These are phyloP conservation scores for Apostichopus californicus DNA, from an alignment of 35 echinoderm and acorn worm genomes.

Conservation along the genomic window DNA sequence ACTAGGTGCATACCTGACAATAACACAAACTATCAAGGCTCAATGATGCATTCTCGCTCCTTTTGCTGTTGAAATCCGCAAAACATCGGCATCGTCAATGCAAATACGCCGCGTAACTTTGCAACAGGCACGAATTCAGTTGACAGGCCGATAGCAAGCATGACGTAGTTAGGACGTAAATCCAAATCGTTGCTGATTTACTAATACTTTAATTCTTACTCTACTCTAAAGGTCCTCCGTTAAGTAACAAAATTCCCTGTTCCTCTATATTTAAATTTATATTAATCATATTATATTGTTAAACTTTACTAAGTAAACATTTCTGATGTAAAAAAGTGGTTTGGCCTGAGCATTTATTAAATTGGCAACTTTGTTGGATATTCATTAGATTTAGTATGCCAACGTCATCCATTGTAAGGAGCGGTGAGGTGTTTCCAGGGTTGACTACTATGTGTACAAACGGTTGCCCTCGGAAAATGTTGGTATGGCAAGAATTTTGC, in stretches of 20 bases:
- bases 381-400: background rate
- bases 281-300: too few species aligned
- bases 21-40: background rate
- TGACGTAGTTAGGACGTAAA: conserved; percentile 18
- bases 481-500: conserved; percentile 49
- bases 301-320: too few species aligned
- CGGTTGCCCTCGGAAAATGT: conserved; percentile 46
- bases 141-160: conserved; percentile 18
- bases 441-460: conserved; percentile 43
- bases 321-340: too few species aligned
- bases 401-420: conserved; percentile 48
- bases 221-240: too few species aligned
- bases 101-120: conserved; percentile 53
- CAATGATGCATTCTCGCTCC: background rate
- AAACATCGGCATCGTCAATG: background rate
- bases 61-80: background rate
- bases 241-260: too few species aligned
- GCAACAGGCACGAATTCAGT: conserved; percentile 46
- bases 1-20: background rate
- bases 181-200: conserved; percentile 8
- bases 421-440: conserved; percentile 48
- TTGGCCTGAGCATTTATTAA: too few species aligned
- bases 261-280: too few species aligned
- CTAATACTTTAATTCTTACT: too few species aligned
- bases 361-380: too few species aligned